Evolutionary conservation across 2,888 invertebrate genomes (phyloP).

Genomic region (Unio pictorum): DNA sequence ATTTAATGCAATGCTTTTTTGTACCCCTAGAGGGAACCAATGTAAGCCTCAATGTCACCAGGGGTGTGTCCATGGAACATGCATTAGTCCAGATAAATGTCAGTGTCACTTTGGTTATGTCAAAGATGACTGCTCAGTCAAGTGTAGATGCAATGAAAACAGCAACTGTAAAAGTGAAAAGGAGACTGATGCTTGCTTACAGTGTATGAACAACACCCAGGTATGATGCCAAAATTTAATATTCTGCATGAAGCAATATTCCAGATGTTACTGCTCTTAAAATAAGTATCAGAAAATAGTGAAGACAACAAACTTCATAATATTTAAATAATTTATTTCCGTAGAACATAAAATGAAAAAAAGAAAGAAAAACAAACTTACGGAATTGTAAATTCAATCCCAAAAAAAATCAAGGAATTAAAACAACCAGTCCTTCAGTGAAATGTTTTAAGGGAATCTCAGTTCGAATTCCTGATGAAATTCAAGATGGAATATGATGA

Average conservation of each 20-base stretch:
- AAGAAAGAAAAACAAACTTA: too few species aligned
- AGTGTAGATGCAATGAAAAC: constrained; percentile 95
- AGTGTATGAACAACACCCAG: constrained; percentile 94
- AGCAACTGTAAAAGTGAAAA: constrained; percentile 87
- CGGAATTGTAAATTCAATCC: too few species aligned
- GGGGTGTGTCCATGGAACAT: constrained; percentile 69
- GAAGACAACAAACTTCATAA: too few species aligned
- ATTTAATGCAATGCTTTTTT: background rate
- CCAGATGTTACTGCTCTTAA: too few species aligned
- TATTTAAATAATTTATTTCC: too few species aligned
- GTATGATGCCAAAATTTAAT: constrained; percentile 66
- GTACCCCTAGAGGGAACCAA: constrained; percentile 8
- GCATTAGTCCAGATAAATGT: constrained; percentile 74
- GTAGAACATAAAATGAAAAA: too few species aligned
- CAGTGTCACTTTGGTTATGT: constrained; percentile 95
- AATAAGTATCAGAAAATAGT: too few species aligned
- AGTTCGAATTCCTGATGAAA: too few species aligned
- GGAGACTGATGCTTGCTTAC: constrained; percentile 84
- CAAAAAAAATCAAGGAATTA: too few species aligned
- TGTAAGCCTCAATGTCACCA: constrained; percentile 71
- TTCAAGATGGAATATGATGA: too few species aligned
- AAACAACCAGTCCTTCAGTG: too few species aligned
- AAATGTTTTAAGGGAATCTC: too few species aligned
- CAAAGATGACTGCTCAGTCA: constrained; percentile 92
- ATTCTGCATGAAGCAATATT: constrained; percentile 22